Evolutionary conservation across 2,797 vertebrate genomes (phyloP).

Genomic region (Hyperoplus immaculatus): DNA sequence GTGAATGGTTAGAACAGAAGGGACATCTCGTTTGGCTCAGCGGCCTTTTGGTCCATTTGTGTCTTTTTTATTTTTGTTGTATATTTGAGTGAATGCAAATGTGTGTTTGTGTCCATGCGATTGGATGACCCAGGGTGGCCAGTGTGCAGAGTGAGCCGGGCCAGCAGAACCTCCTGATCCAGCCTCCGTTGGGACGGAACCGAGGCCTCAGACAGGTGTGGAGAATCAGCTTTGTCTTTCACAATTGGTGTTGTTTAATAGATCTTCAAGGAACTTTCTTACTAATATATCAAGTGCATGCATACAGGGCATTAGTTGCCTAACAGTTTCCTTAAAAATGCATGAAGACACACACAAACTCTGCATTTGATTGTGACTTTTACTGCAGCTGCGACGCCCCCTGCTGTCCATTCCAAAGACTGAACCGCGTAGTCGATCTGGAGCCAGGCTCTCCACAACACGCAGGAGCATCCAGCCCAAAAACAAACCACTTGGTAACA

Average conservation of each 20-base stretch:
- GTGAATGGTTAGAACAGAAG: slow-evolving; percentile 60
- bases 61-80: slow-evolving; percentile 1
- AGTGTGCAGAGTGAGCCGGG: slow-evolving; percentile 98
- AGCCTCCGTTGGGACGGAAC: slow-evolving; percentile 95
- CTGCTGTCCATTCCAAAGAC: slow-evolving; percentile 95
- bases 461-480: slow-evolving; percentile 97
- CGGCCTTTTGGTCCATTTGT: not conserved
- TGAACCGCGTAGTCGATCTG: slow-evolving; percentile 90
- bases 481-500: slow-evolving; percentile 91
- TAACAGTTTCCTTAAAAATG: not conserved
- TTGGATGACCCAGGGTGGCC: slow-evolving; percentile 89
- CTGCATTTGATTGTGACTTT: not conserved
- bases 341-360: not conserved
- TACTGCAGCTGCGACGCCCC: slow-evolving; percentile 91
- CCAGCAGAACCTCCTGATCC: slow-evolving; percentile 95
- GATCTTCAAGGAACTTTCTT: too few relatives aligned
- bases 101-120: slow-evolving; percentile 21
- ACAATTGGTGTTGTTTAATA: too few relatives aligned
- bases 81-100: slow-evolving; percentile 11
- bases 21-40: slow-evolving; percentile 7
- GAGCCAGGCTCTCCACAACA: slow-evolving; percentile 95
- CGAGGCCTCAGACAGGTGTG: slow-evolving; percentile 94
- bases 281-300: not conserved
- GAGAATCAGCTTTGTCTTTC: not conserved
- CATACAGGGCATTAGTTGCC: not conserved